Evolutionary conservation across 2,797 vertebrate genomes (phyloP), one percentile per base, ranked within the genome.

Genomic region (Bufotes viridis): DNA sequence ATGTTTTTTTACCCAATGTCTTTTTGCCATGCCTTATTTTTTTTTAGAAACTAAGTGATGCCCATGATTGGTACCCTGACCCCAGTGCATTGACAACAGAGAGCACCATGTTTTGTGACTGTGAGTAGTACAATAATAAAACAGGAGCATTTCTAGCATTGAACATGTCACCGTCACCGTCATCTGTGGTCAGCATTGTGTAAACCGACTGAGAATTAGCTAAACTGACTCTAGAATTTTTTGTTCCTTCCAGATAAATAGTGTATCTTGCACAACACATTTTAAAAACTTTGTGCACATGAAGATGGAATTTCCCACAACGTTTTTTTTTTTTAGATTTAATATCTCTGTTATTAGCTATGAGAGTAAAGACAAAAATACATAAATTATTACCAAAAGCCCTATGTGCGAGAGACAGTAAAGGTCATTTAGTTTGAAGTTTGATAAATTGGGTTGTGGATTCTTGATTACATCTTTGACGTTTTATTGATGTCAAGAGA

Each of bases 371-470:
- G 18, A 29, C 81, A 57, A 34, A 55, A 55, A 55, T 11, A 29
- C 3, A 70, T 61, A 76, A 14, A 15, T 84, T 7, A 49, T 60
- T 76, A 24, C 26, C 55, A 58, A 75, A 60, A 61, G n/a, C n/a
- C 22, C 11, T 76, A 63, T 75, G 34, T 63, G 57, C 72, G 53
- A 20, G 1, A 85, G 72, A 85, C 72, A 63, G 57, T 26, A 85
- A 76, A 61, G 70, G 72, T 63, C 57, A 85, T 85, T 85, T 53
- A 61, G 72, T 78, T 78, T 85, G 83, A 24, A 65, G 67, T 78
- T 78, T 85, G 83, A 85, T 75, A 85, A 78, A 84, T 63, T 76
- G 34, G 57, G 26, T 85, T 65, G 22, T 85, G n/a, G 72, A 85
- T 78, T n/a, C 72, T 78, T 58, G 65, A 18, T 85, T 85, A 63